A percentile compares a stretch with the other conserved stretches of the same genome.
Conservation (phyloP, 2,797 vertebrate species). For the Myotis vivesi region DNA sequence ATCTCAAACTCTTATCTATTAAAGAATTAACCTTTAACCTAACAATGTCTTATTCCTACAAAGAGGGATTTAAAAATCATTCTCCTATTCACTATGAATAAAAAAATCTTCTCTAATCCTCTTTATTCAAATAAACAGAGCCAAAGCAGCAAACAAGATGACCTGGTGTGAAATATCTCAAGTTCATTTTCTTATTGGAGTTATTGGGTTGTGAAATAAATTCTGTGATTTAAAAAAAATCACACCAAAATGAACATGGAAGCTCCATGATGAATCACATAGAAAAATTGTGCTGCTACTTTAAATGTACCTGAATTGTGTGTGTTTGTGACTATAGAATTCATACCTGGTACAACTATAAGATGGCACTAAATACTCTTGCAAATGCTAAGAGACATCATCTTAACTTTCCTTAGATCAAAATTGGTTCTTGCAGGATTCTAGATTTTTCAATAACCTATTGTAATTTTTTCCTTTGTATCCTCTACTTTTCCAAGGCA, state of each 20-base stretch:
- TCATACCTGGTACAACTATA: not conserved
- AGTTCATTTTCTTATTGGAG: not conserved
- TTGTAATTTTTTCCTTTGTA: not conserved
- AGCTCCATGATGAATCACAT: not conserved
- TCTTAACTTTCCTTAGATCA: slow-evolving; percentile 8
- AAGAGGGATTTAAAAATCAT: not conserved
- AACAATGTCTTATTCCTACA: not conserved
- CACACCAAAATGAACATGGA: not conserved
- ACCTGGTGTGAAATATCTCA: not conserved
- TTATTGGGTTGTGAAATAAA: not conserved
- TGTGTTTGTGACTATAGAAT: not conserved
- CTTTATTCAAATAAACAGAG: not conserved
- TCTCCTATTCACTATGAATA: slow-evolving; percentile 23
- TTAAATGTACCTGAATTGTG: not conserved
- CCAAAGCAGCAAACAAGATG: not conserved
- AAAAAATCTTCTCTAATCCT: not conserved
- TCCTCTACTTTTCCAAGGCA: not conserved
- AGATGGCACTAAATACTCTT: not conserved
- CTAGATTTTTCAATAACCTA: not conserved
- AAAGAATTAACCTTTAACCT: not conserved
- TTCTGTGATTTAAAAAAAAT: not conserved
- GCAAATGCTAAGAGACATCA: not conserved
- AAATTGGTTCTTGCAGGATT: not conserved
- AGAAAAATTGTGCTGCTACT: not conserved
- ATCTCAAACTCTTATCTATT: not conserved